Evolutionary conservation across 2,797 vertebrate species (phyloP), one percentile per base, ranked within the genome.

Genomic region (Spea hammondii): DNA sequence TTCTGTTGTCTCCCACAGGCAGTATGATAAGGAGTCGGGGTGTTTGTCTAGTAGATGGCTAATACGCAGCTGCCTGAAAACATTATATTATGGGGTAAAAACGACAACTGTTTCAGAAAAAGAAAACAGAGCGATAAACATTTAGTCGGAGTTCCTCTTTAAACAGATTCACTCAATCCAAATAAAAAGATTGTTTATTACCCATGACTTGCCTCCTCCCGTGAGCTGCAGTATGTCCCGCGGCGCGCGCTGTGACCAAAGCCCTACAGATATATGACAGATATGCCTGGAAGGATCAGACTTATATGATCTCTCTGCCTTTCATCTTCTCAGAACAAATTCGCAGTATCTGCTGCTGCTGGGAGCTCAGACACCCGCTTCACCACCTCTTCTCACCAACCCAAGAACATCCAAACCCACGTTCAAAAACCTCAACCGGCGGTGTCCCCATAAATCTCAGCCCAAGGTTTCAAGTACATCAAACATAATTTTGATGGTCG

Each of bases 251-350:
- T 70, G n/a, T 70, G 44, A 74, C 75, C 14, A 7, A 55, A 75
- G 78, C 57, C 65, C 50, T 55, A 14, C 59, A 75, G 78, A 62
- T 47, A 55, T 59, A 49, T 79, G 66, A 79, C 72, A 55, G 44
- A 53, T 70, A 32, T 78, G 53, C 55, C 65, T 79, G 55, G 44
- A 49, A 79, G 78, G 78, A 48, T 14, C 48, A 13, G 48, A 10
- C 71, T 66, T 48, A 74, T 44, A 6, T 47, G 45, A 55, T 45
- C 10, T 8, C 48, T 14, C 11, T 60, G 49, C 46, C 65, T 9
- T 74, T 47, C 66, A 32, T 70, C 65, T 64, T 44, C 53, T 45
- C 55, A 14, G 12, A 62, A 51, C n/a, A 48, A 32, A 60, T 69
- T 51, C 8, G 9, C 59, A 17, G 59, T 1, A 32, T 62, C 65